Evolutionary conservation across 2,113 vertebrate species (phyloP).

Genomic region (Macaca fascicularis): DNA sequence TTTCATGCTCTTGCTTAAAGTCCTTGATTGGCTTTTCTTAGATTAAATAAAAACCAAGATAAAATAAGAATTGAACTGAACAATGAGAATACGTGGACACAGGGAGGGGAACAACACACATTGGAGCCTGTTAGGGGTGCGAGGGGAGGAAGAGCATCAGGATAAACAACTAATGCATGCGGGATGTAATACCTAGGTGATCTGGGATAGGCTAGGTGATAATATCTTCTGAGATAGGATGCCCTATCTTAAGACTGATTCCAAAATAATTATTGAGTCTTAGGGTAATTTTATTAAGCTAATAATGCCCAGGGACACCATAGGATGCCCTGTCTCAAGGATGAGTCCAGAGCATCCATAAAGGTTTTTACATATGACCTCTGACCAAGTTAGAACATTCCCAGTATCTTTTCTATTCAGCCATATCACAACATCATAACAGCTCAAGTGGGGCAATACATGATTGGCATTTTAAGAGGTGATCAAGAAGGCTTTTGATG

Average conservation of each 20-base stretch:
- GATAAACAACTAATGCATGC: too few species aligned
- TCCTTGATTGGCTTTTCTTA: too few species aligned
- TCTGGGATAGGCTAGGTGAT: too few species aligned
- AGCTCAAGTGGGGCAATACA: neutral
- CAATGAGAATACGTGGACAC: too few species aligned
- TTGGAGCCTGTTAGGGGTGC: too few species aligned
- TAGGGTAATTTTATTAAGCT: neutral
- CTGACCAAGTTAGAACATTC: accelerated
- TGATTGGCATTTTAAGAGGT: neutral
- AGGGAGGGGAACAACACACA: too few species aligned
- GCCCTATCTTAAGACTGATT: neutral
- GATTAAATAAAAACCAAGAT: too few species aligned
- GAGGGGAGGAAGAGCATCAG: too few species aligned
- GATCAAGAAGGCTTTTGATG: neutral
- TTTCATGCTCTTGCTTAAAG: too few species aligned
- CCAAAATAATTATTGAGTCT: neutral
- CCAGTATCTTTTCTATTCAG: neutral
- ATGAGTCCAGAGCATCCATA: neutral
- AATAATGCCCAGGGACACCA: neutral
- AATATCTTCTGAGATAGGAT: too few species aligned
- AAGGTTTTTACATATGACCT: neutral
- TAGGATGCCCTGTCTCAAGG: neutral
- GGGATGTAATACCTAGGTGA: too few species aligned
- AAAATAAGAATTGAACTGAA: too few species aligned
- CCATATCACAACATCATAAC: neutral